Base-by-base conservation (phyloP, 2,113 vertebrate species). In the Prunella himalayana region DNA sequence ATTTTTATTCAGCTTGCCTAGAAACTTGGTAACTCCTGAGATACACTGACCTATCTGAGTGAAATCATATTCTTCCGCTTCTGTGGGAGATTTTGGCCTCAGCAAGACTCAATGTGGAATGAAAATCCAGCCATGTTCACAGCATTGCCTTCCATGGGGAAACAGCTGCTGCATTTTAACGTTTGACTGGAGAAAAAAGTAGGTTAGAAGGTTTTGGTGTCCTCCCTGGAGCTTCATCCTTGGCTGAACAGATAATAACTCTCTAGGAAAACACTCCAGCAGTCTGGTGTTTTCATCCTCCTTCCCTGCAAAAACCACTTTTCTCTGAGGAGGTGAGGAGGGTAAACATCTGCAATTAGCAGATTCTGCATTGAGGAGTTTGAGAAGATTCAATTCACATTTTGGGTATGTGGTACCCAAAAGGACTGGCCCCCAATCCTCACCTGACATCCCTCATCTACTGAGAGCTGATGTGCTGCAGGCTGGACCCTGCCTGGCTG, bases 131-230 rank as follows among this genome's bases (percentile, higher is more conserved):
- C 57, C 1, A 1, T 57, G 33, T 54, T 92, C 77, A 23, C 64
- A 92, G 68, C 35, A 19, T 8, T 77, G 20, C 47, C 68, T 91
- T 91, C 64, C 21, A 9, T 1, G 4, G n/a, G 64, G 60, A 70
- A 86, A 53, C 61, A 75, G 86, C 77, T 86, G 69, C 84, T 91
- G 77, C 60, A 60, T 94, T 94, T 95, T 81, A 78, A 70, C 51
- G 27, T 94, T 47, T 94, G 86, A 82, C 51, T 86, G 60, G 37
- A 90, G 71, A 70, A 76, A 51, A 90, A 94, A 92, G 80, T 93
- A 81, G 91, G 91, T 94, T 96, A 94, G 86, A 84, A 92, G 92
- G 83, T 86, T 91, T 73, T 94, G 82, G 42, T 87, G 79, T 82
- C 41, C 63, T 69, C 82, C 73, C 41, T 81, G 70, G 92, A 91